Percentiles rank a stretch among this genome's conserved stretches.
Conservation (phyloP, 2,888 invertebrate genomes). For the Bruchidius siliquastri region DNA sequence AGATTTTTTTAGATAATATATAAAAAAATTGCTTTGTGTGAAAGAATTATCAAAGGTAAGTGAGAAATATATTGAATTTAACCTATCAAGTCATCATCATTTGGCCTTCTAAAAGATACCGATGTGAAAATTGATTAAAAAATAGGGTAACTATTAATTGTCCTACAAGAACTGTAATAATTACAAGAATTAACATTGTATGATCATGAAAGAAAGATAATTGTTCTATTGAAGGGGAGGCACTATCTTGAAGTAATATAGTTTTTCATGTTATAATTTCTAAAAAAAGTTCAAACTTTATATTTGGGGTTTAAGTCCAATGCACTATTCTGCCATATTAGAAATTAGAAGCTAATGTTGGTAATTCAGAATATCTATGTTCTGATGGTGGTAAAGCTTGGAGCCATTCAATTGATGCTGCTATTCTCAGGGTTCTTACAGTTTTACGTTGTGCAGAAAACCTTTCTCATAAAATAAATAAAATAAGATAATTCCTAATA, state of each 20-base stretch:
- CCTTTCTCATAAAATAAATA: conserved; percentile 1
- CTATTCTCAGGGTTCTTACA: conserved; percentile 50
- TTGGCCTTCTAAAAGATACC: conserved; percentile 56
- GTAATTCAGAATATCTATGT: conserved; percentile 59
- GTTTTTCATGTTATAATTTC: conserved; percentile 58
- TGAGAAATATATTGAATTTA: too few relatives aligned
- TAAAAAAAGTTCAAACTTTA: conserved; percentile 54
- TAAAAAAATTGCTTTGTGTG: too few relatives aligned
- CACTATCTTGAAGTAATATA: conserved; percentile 56
- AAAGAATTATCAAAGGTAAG: too few relatives aligned
- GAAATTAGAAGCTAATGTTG: conserved; percentile 49
- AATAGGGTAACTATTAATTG: conserved; percentile 55
- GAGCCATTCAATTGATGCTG: conserved; percentile 59
- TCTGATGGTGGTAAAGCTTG: conserved; percentile 55
- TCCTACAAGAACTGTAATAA: conserved; percentile 58
- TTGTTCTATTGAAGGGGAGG: conserved; percentile 63
- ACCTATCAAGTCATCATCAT: too few relatives aligned
- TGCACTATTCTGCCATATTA: conserved; percentile 60
- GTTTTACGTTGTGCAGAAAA: conserved; percentile 46
- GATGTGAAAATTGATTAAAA: conserved; percentile 56
- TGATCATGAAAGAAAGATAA: conserved; percentile 62
- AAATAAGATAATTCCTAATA: conserved; percentile 59
- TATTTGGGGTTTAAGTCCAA: conserved; percentile 58
- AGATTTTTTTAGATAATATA: too few relatives aligned
- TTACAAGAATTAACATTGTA: conserved; percentile 56